phyloP scores from a whole-genome alignment of 1,140 invertebrate species.

The Hycleus cichorii region DNA sequence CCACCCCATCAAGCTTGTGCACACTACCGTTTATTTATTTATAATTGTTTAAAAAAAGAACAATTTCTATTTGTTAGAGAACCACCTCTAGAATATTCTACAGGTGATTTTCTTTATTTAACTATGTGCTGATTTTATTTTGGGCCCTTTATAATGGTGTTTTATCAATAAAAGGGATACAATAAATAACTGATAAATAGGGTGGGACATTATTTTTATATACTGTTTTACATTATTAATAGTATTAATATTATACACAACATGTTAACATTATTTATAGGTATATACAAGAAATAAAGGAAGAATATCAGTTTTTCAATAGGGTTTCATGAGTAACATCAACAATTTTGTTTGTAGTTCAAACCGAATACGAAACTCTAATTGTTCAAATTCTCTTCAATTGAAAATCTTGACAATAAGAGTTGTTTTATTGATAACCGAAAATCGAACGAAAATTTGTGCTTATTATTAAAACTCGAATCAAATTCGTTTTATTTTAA shows the following conservation, averaged over 20 bases:
- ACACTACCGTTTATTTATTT: neutral
- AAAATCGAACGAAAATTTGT: too few relatives aligned
- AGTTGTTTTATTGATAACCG: too few relatives aligned
- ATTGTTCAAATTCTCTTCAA: too few relatives aligned
- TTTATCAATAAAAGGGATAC: slow-evolving; percentile 6
- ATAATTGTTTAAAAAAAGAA: neutral
- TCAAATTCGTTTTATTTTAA: too few relatives aligned
- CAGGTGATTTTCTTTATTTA: neutral
- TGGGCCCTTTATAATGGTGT: too few relatives aligned
- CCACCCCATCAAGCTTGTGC: slow-evolving; percentile 20
- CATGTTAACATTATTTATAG: slow-evolving; percentile 32
- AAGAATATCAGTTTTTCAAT: slow-evolving; percentile 11
- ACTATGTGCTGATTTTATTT: too few relatives aligned
- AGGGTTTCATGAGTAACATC: neutral
- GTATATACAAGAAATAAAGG: slow-evolving; percentile 25
- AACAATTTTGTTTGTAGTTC: neutral
- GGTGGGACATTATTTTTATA: slow-evolving; percentile 15
- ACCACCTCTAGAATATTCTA: neutral
- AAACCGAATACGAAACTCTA: too few relatives aligned
- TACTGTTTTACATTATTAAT: slow-evolving; percentile 21
- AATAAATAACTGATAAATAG: slow-evolving; percentile 2
- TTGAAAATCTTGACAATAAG: too few relatives aligned
- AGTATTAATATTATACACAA: slow-evolving; percentile 23
- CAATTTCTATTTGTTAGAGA: neutral
- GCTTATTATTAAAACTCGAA: too few relatives aligned